Evolutionary conservation across 2,888 invertebrate species (phyloP).

Genomic region (Dioctria rufipes): DNA sequence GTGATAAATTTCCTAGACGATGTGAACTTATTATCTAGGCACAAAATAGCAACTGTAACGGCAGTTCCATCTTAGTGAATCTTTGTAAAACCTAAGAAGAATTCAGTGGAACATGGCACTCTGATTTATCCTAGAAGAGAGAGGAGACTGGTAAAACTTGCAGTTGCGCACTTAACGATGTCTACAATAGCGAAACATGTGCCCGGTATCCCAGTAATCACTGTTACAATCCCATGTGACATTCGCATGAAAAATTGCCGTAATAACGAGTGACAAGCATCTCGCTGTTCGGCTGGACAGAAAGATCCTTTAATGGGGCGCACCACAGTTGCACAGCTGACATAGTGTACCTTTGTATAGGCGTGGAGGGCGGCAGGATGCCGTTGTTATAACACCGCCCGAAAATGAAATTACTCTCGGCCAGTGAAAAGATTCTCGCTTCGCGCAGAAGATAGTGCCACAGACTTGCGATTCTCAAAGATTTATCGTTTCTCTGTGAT

Average conservation of each 20-base stretch:
- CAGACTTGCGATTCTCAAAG: conserved; percentile 44
- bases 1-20: conserved; percentile 54
- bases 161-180: neutral
- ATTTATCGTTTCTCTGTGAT: conserved; percentile 67
- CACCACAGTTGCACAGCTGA: conserved; percentile 16
- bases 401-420: neutral
- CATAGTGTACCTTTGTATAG: neutral
- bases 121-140: conserved; percentile 25
- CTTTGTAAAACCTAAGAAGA: neutral
- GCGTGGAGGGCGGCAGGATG: conserved; percentile 3
- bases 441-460: neutral
- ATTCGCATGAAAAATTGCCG: conserved; percentile 55
- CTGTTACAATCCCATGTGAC: conserved; percentile 37
- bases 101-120: conserved; percentile 28
- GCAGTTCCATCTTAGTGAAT: conserved; percentile 33
- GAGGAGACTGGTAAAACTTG: neutral
- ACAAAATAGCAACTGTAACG: conserved; percentile 27
- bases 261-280: conserved; percentile 57
- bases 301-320: conserved; percentile 22
- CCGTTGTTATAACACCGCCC: conserved; percentile 29
- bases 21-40: conserved; percentile 44
- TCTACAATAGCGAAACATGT: conserved; percentile 29
- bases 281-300: conserved; percentile 39
- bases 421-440: conserved; percentile 10
- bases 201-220: conserved; percentile 53